Evolutionary conservation across 2,888 invertebrate genomes (phyloP), one percentile per base, ranked within the genome.

Genomic region (Bombyx huttoni): DNA sequence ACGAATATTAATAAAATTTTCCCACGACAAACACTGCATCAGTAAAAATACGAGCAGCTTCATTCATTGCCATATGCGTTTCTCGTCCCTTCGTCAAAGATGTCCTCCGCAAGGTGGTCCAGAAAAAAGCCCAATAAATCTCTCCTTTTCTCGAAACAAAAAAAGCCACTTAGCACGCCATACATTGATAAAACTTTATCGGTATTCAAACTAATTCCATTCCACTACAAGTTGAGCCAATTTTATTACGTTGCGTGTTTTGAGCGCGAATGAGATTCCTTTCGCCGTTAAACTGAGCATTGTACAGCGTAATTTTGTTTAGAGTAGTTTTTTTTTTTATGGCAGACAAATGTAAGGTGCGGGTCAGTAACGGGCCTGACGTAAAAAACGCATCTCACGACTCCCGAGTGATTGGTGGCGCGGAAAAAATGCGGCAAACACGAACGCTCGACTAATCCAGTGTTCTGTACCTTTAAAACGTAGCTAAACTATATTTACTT

Each of bases 371-470:
- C 81, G 77, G 77, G 70, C 65, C 64, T 64, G 54, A 58, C 59
- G 61, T 67, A 76, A 86, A 78, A 83, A 83, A 75, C 67, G 65
- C 64, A 70, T 71, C 77, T 81, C 83, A 83, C 84, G 84, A 82
- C 77, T 80, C 72, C 76, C 73, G 75, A 76, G 73, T 72, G 81
- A 76, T 72, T 76, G 72, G 70, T 70, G 67, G 59, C 57, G 56
- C 53, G 55, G 68, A 72, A 80, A 82, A 81, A 81, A 75, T 62
- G 60, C 58, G 64, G 54, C 56, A 73, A 67, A 73, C 54, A 56
- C 60, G 68, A 66, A 56, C 51, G 51, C 51, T 40, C 35, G 40
- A 40, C 12, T 3, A 1, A 7, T 40, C 40, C 12, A 40, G 40
- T 8, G 40, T 40, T 40, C 40, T 40, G 40, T 40, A 40, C 7